phyloP scores from a whole-genome alignment of 2,113 vertebrate genomes.

The Psammodynastes pulverulentus region DNA sequence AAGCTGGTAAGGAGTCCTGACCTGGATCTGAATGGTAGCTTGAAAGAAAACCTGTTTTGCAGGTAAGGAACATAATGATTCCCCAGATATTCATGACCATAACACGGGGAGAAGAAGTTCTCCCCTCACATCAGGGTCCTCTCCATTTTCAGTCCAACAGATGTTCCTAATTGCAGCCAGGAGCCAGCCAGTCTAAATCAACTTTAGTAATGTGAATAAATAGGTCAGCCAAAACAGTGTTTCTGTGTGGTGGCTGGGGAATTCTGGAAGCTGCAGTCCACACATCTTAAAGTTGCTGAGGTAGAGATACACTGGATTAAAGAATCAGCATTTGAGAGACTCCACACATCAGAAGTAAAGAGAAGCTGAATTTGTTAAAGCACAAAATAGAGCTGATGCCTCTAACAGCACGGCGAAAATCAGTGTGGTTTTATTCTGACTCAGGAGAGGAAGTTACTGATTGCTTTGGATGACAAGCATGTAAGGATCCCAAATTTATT shows the following conservation, averaged over 20 bases:
- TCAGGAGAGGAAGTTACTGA: neutral
- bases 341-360: neutral
- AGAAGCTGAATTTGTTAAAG: neutral
- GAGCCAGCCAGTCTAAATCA: neutral
- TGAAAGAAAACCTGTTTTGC: neutral
- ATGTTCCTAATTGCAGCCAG: neutral
- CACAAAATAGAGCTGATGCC: neutral
- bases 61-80: neutral
- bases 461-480: neutral
- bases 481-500: neutral
- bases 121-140: neutral
- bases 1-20: neutral
- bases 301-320: neutral
- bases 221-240: neutral
- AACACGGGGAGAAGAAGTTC: neutral
- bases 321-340: neutral
- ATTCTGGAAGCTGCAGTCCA: neutral
- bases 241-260: neutral
- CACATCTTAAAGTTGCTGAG: neutral
- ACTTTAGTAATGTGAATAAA: neutral
- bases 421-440: neutral
- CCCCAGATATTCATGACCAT: neutral
- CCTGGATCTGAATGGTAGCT: neutral
- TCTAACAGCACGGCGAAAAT: neutral
- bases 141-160: neutral